Evolutionary conservation across 2,797 vertebrate species (phyloP), one percentile per base, ranked within the genome.

Genomic region (Eospalax fontanierii): DNA sequence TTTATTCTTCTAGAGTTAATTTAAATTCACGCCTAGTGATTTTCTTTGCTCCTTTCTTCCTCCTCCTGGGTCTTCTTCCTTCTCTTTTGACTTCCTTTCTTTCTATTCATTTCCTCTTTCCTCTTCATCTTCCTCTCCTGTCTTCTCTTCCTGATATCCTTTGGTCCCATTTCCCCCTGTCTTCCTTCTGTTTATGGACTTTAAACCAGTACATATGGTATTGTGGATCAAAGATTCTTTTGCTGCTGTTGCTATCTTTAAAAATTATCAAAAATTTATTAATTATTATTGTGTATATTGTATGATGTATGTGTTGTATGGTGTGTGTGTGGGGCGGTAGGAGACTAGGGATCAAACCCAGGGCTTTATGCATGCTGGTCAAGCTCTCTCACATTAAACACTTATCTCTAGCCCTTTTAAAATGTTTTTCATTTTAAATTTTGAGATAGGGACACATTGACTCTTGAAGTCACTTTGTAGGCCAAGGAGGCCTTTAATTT

Each of bases 141-240:
- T 43, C 28, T 33, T 24, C 26, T 93, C 21, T 28, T 93, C 1
- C 66, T 63, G 22, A 54, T 78, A 19, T 22, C 78, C 57, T 22
- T 78, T 43, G n/a, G 54, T 61, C 54, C 78, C 21, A 6, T 11
- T 65, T 30, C 3, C 4, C 43, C 24, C 43, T 61, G 18, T 59
- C 2, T 57, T 80, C 11, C 46, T 87, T 71, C 22, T 65, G 30
- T 79, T 85, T 91, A n/a, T 91, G 21, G 54, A 68, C 65, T 92
- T 43, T 76, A 65, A 74, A 80, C 68, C 40, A 94, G n/a, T 40
- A 46, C 11, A 22, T 15, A 59, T 54, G 33, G 26, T 50, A 24
- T 79, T 88, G 79, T 76, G 59, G 24, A 7, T 89, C 66, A 90
- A 80, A 93, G 57, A 78, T 78, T 92, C 40, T 90, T 82, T 81